Base-by-base conservation (phyloP, 2,113 vertebrate species). In the Phylloscopus trochiloides region DNA sequence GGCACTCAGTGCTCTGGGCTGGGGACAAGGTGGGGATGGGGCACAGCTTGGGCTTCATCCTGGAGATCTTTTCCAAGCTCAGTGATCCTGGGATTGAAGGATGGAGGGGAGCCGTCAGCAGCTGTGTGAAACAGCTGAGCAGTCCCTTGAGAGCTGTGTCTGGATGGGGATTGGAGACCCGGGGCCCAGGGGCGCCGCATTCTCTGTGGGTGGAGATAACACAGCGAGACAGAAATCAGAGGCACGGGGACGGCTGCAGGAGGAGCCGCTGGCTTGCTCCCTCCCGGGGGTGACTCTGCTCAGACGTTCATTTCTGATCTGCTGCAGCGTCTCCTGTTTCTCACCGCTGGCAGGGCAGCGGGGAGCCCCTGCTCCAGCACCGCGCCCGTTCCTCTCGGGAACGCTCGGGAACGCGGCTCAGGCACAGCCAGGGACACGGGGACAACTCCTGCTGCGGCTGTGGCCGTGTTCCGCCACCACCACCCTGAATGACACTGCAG, bases 301-400 rank as follows among this genome's bases (percentile, higher is more conserved):
- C 73, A 91, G 55, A 40, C 10, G 2, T 45, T 66, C 52, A 61
- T 77, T 86, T 65, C 83, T 43, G 73, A 47, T 43, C 45, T 70
- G 51, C 34, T 10, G 45, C 73, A 86, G 67, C 61, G 34, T 21
- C 92, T 80, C 86, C 52, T 25, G 5, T 7, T 51, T 36, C 86
- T 17, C 55, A 38, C 31, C 6, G 3, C 71, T 65, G 85, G 87
- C 93, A 77, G n/a, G 68, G 90, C 88, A 92, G 95, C 63, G 17
- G 13, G 47, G 8, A 85, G 62, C 2, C 3, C 68, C 47, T 77
- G 52, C 55, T 92, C 79, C 79, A 34, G 70, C 90, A 72, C 83
- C 0, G 2, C 48, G n/a, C 61, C 70, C 36, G 32, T 32, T 58
- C 42, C 66, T 89, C 81, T 75, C 31, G 28, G 89, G 81, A 76